phyloP scores from a whole-genome alignment of 1,140 invertebrate genomes.

The Cydia amplana region DNA sequence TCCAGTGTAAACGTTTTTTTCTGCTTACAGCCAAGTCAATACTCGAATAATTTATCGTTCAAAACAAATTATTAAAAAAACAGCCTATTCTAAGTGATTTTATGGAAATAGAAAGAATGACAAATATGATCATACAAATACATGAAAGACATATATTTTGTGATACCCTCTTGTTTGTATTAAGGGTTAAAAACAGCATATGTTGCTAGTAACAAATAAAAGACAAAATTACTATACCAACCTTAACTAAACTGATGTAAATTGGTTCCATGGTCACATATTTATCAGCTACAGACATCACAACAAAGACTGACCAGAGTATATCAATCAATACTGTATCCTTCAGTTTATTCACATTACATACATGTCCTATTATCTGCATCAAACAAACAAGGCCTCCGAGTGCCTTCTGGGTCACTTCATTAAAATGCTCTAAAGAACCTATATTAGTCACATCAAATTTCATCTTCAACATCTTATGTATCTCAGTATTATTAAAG shows the following conservation, averaged over 20 bases:
- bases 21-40: no score
- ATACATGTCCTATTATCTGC: constrained; percentile 66
- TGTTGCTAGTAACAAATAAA: background rate
- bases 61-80: no score
- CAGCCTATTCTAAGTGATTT: no score
- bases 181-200: no score
- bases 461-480: constrained; percentile 52
- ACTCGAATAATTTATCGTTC: no score
- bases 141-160: no score
- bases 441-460: constrained; percentile 48
- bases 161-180: no score
- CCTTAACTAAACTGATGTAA: constrained; percentile 61
- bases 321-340: constrained; percentile 62
- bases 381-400: constrained; percentile 64
- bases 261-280: constrained; percentile 50
- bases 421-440: constrained; percentile 47
- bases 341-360: constrained; percentile 60
- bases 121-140: no score
- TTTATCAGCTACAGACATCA: constrained; percentile 51
- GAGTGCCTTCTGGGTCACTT: constrained; percentile 58
- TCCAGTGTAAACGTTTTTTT: no score
- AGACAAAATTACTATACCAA: constrained; percentile 44
- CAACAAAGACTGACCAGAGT: constrained; percentile 64
- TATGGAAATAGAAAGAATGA: no score
- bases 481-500: constrained; percentile 48